Base-by-base conservation (phyloP, 1,140 invertebrate genomes). In the Schlechtendalia chinensis region DNA sequence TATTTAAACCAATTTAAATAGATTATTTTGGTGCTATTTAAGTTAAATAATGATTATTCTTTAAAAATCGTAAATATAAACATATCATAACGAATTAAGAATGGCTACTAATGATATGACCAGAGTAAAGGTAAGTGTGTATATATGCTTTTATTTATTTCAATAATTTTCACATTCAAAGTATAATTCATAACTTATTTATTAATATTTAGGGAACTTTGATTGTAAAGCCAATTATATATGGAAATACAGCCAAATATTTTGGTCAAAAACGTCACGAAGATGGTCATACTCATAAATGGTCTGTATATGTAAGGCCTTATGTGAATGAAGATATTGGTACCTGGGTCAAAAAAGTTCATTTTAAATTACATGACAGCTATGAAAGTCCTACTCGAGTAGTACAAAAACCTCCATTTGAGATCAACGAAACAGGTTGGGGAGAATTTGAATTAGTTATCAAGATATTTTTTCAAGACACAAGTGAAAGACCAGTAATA, bases 371-470 rank as follows among this genome's bases (percentile, higher is more conserved):
- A 1, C 97, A 99, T 85, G 97, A 99, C 86, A 98, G 96, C 87
- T 99, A 99, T 85, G 90, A 94, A 1, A 98, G 98, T 87, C 93
- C 93, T 11, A 98, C 96, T 85, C 88, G 97, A 85, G 92, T 98
- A 82, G 88, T 98, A 0, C 93, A 93, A 0, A 96, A 97, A 85
- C 96, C 96, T 5, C 98, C 98, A 0, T 99, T 98, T 86, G 96
- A 99, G 89, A 90, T 99, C 0, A 96, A 93, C 0, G 98, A 99
- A 88, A 99, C 98, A 72, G 98, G 98, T 2, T 99, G 98, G 98
- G 98, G 98, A 84, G 98, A 99, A 88, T 99, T 99, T 88, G 98
- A 99, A 87, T 94, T 99, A 83, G 93, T 96, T 39, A 98, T 99
- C 27, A 98, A 99, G 86, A 96, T 99, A 80, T 97, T 96, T 87